A percentile compares a stretch with the other conserved stretches of the same genome.
Conservation (phyloP, 2,888 invertebrate genomes). For the Heliconius erato region DNA sequence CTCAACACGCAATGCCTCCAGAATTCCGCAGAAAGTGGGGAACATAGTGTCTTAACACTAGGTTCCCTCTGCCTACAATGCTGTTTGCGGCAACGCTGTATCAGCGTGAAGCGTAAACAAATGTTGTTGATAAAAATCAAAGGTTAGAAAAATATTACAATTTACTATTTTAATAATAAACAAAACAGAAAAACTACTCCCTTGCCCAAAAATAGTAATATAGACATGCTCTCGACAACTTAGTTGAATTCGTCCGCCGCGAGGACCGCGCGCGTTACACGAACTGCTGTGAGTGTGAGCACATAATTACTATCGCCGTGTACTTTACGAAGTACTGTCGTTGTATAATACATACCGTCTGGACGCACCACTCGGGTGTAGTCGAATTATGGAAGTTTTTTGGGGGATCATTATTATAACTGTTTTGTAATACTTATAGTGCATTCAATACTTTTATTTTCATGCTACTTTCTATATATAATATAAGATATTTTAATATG, state of each 20-base stretch:
- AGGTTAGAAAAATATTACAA: no score
- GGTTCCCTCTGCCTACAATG: no score
- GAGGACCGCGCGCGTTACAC: not conserved
- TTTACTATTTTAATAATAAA: no score
- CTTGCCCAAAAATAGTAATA: not conserved
- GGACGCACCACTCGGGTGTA: not conserved
- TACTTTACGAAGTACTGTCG: not conserved
- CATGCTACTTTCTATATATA: not conserved
- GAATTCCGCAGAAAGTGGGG: no score
- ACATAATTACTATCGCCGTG: conserved; percentile 10
- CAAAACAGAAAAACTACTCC: not conserved
- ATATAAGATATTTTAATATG: no score
- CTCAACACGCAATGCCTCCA: no score
- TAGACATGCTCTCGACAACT: not conserved
- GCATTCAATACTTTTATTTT: not conserved
- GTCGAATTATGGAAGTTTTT: not conserved
- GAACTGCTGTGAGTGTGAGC: conserved; percentile 9
- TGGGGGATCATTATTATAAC: not conserved
- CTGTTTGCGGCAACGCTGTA: no score
- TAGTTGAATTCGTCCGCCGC: not conserved
- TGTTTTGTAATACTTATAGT: not conserved
- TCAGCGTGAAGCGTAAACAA: no score
- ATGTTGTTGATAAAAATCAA: no score
- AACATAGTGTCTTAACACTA: no score
- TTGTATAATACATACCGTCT: not conserved